Base-by-base conservation (phyloP, 2,797 vertebrate genomes). In the Graptemys geographica region DNA sequence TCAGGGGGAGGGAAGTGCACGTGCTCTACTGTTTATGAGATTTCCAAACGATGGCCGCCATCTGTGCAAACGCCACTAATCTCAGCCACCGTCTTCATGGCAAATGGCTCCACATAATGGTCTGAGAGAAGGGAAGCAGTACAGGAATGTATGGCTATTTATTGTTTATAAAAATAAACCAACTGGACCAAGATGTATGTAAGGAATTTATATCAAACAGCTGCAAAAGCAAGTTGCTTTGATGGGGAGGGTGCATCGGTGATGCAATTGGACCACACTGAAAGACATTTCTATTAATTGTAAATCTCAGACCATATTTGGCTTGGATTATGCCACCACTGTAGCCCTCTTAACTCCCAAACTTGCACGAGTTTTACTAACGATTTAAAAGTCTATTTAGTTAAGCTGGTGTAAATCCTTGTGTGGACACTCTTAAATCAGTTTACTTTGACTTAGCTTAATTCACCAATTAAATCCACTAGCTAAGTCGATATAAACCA, bases 161-260 rank as follows among this genome's bases (percentile, higher is more conserved):
- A 99, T 99, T 99, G 99, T 99, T 99, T 99, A 98, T 99, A 99
- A 99, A 99, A 99, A 99, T 99, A 99, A 99, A 99, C 99, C 98
- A 98, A 99, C 98, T 98, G 98, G 98, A 98, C 98, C 94, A 99
- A 99, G 99, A 99, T 98, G 99, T 99, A 99, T 99, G 98, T 97
- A 89, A 98, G 98, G 98, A 99, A 99, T 99, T 99, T 99, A 99
- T 99, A 99, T 98, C 97, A 98, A 99, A 98, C 99, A 99, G 99
- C 99, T 99, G 99, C 99, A 99, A 98, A 99, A 99, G 99, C 99
- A 99, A 99, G 99, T 98, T 99, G 94, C 98, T 98, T 98, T 98
- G 98, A 98, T 97, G 94, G 96, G 97, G 72, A 96, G 96, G 93
- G 94, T 72, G 94, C 93, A 69, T 10, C 62, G 88, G 91, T 98